Evolutionary conservation across 2,797 vertebrate genomes (phyloP).

Genomic region (Numenius phaeopus): DNA sequence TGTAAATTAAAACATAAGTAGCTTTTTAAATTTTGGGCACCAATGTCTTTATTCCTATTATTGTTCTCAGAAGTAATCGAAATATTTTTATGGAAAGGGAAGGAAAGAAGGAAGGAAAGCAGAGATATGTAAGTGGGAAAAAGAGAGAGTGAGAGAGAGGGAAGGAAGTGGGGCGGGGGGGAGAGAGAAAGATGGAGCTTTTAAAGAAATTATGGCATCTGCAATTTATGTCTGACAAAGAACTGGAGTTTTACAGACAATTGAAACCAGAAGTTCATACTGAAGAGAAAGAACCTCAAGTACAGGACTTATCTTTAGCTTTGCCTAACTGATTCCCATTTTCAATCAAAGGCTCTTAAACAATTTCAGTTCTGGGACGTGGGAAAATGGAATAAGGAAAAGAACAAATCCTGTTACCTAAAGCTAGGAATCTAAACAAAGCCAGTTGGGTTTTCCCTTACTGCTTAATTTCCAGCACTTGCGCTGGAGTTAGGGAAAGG

Average conservation of each 20-base stretch:
- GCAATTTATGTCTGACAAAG: neutral
- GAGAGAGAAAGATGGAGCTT: neutral
- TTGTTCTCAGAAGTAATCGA: neutral
- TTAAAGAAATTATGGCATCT: neutral
- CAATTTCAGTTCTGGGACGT: neutral
- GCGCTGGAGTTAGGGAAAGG: neutral
- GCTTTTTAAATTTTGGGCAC: neutral
- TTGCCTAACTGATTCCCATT: neutral
- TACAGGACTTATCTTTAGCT: neutral
- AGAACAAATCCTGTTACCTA: neutral
- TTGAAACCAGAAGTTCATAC: neutral
- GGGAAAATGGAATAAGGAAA: neutral
- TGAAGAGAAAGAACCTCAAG: neutral
- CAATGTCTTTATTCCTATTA: neutral
- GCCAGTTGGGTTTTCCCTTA: neutral
- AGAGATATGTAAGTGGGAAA: neutral
- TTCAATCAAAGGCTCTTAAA: neutral
- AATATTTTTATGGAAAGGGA: neutral
- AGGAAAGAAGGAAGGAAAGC: neutral
- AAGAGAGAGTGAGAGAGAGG: neutral
- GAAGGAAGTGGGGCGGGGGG: accelerated
- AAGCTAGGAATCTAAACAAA: neutral
- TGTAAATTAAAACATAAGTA: neutral
- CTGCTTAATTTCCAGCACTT: neutral
- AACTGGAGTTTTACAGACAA: neutral